phyloP scores from a whole-genome alignment of 2,888 invertebrate genomes.

The Fragum sueziense region DNA sequence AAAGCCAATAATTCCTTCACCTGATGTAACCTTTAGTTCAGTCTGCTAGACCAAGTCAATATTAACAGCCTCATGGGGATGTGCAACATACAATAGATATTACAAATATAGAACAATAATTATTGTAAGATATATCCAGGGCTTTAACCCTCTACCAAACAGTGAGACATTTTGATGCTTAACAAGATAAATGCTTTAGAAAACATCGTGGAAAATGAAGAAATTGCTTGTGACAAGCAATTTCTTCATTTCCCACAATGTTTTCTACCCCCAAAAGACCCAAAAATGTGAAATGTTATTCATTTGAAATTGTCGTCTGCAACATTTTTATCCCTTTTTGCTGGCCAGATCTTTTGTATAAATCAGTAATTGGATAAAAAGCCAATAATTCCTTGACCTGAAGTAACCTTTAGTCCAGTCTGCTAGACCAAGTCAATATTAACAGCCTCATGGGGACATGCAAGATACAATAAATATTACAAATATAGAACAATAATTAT shows the following conservation, averaged over 20 bases:
- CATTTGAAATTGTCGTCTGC: too few relatives aligned
- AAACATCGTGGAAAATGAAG: constrained; percentile 5
- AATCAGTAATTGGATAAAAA: too few relatives aligned
- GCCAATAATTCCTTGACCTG: too few relatives aligned
- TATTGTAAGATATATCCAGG: neutral
- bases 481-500: too few relatives aligned
- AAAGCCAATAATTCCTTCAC: neutral
- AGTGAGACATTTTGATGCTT: neutral
- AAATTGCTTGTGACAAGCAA: neutral
- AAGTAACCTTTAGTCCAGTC: too few relatives aligned
- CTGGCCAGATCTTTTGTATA: too few relatives aligned
- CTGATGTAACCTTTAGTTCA: neutral
- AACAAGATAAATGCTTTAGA: neutral
- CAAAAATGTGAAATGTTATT: too few relatives aligned
- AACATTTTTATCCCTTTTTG: too few relatives aligned
- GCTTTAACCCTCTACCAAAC: neutral
- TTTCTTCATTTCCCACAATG: constrained; percentile 4
- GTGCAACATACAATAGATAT: neutral
- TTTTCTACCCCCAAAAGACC: too few relatives aligned
- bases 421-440: too few relatives aligned
- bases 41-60: neutral
- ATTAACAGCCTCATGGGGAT: neutral
- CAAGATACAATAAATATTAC: too few relatives aligned
- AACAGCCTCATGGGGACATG: too few relatives aligned
- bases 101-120: neutral